Evolutionary conservation across 2,797 vertebrate species (phyloP).

Genomic region (Sphenodon punctatus): DNA sequence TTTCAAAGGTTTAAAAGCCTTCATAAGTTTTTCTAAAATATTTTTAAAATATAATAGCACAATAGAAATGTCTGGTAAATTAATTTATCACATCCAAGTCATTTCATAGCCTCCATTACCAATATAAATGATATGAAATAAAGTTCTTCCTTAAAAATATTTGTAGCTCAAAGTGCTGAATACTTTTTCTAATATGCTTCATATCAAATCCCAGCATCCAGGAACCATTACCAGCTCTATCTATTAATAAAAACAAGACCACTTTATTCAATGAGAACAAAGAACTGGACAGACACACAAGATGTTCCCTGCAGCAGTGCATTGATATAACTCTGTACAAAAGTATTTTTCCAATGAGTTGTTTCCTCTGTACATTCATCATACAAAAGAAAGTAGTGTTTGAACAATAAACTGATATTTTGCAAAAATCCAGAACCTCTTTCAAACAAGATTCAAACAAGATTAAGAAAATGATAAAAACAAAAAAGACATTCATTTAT

Average conservation of each 20-base stretch:
- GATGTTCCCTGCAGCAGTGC: background rate
- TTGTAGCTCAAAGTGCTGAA: background rate
- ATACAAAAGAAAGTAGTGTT: background rate
- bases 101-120: background rate
- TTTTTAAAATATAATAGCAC: background rate
- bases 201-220: background rate
- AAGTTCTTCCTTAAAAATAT: background rate
- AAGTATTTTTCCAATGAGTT: background rate
- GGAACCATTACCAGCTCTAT: background rate
- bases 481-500: background rate
- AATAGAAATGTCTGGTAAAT: constrained; percentile 1
- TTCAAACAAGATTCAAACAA: background rate
- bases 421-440: background rate
- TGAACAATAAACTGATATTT: background rate
- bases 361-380: background rate
- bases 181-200: background rate
- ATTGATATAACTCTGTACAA: background rate
- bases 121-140: background rate
- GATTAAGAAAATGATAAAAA: background rate
- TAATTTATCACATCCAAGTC: background rate
- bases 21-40: background rate
- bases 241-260: constrained; percentile 39
- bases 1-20: background rate
- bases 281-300: constrained; percentile 1
- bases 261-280: constrained; percentile 40